These are phyloP conservation scores for Lysandra bellargus DNA, from an alignment of 2,888 invertebrate genomes.

Conservation along the genomic window DNA sequence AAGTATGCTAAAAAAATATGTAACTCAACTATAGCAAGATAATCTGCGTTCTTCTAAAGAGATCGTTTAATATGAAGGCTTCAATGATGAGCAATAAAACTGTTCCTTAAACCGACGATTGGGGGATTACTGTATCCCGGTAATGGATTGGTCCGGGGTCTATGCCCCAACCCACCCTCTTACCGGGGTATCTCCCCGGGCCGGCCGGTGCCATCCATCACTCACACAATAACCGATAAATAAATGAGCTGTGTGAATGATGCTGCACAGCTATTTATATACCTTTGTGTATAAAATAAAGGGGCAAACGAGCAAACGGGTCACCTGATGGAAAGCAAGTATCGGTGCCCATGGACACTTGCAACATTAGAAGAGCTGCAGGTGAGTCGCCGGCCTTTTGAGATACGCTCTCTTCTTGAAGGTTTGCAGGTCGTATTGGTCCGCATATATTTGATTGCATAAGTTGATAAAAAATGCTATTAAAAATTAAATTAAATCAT, in stretches of 20 bases:
- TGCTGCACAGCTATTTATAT: background rate
- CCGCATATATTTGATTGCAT: too few species aligned
- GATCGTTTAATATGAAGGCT: background rate
- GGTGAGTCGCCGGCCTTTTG: too few species aligned
- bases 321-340: too few species aligned
- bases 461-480: too few species aligned
- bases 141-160: slow-evolving; percentile 14
- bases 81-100: background rate
- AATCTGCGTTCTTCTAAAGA: too few species aligned
- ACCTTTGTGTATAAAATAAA: background rate
- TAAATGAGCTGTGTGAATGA: slow-evolving; percentile 4
- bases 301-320: background rate
- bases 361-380: too few species aligned
- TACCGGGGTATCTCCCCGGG: background rate
- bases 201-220: background rate
- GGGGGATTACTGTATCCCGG: background rate
- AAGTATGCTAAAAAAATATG: too few species aligned
- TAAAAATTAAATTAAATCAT: too few species aligned
- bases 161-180: background rate
- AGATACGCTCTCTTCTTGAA: too few species aligned
- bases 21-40: too few species aligned
- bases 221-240: slow-evolving; percentile 1
- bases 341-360: too few species aligned
- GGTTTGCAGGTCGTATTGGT: too few species aligned
- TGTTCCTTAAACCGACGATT: background rate